Conservation (phyloP, 2,113 vertebrate species). For the Parus major region DNA sequence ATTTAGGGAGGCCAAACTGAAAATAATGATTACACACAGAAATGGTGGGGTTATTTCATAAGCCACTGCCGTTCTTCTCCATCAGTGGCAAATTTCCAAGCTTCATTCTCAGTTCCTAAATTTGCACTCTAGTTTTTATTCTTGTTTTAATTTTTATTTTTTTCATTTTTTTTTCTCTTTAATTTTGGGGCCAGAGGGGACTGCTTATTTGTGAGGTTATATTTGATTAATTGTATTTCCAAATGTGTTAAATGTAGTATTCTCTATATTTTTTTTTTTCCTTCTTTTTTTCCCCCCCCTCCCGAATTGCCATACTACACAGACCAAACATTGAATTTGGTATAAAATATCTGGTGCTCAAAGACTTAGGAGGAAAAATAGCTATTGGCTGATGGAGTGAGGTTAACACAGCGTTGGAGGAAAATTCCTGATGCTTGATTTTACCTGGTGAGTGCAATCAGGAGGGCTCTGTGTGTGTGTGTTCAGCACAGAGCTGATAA, state of each 20-base stretch:
- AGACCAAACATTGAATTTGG: neutral
- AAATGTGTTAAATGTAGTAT: neutral
- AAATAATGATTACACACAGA: constrained; percentile 48
- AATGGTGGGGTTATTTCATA: constrained; percentile 21
- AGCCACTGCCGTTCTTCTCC: neutral
- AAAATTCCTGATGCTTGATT: neutral
- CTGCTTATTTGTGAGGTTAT: neutral
- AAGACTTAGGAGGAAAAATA: neutral
- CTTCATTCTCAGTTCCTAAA: constrained; percentile 39
- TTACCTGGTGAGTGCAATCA: neutral
- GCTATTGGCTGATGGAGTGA: neutral
- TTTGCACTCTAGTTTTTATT: neutral
- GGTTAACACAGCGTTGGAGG: neutral
- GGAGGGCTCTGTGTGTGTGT: neutral
- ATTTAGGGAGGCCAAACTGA: constrained; percentile 50
- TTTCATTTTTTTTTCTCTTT: neutral
- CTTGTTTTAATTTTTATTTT: neutral
- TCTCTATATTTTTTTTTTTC: neutral
- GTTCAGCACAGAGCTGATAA: neutral
- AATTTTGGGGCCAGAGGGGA: neutral
- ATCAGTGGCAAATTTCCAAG: constrained; percentile 30
- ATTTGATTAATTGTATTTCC: neutral
- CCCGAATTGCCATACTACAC: neutral
- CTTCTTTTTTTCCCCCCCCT: rapidly evolving
- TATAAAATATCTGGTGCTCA: neutral